phyloP scores from a whole-genome alignment of 2,797 vertebrate species.

The Catostomus latipinnis region DNA sequence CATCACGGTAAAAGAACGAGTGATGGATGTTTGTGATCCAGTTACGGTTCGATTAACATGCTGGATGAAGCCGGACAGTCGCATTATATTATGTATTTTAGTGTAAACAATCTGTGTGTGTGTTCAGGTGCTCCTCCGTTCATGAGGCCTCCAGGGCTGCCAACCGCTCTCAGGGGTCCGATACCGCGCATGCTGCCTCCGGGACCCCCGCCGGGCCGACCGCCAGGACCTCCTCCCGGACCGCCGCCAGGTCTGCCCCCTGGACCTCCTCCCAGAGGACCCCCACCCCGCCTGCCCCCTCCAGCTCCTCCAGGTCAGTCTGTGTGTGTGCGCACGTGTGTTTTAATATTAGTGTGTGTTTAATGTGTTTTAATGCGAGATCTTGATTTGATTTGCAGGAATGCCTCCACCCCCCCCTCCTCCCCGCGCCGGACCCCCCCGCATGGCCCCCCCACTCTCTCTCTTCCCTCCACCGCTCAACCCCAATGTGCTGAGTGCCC shows the following conservation, averaged over 20 bases:
- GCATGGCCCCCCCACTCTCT: conserved; percentile 84
- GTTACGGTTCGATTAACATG: too few relatives aligned
- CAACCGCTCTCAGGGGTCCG: conserved; percentile 87
- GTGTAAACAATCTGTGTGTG: not conserved
- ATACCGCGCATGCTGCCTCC: conserved; percentile 93
- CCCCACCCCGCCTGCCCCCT: conserved; percentile 91
- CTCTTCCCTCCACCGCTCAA: conserved; percentile 92
- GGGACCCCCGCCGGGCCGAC: conserved; percentile 92
- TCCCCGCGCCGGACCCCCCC: conserved; percentile 86
- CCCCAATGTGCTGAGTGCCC: conserved; percentile 92
- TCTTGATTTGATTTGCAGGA: conserved; percentile 71
- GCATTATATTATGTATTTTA: too few relatives aligned
- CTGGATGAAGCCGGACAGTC: too few relatives aligned
- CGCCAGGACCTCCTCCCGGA: conserved; percentile 87
- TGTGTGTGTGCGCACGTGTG: not conserved
- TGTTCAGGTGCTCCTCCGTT: conserved; percentile 92
- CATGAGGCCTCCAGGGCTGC: conserved; percentile 91
- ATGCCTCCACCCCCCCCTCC: conserved; percentile 94
- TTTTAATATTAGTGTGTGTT: not conserved
- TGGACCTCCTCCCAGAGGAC: conserved; percentile 93
- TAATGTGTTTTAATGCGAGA: too few relatives aligned
- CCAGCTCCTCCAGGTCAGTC: conserved; percentile 91
- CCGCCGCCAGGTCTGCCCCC: conserved; percentile 95
- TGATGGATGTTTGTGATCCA: too few relatives aligned
- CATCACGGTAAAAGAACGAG: too few relatives aligned